Evolutionary conservation across 1,140 invertebrate genomes (phyloP).

Genomic region (Sarcophaga bullata): DNA sequence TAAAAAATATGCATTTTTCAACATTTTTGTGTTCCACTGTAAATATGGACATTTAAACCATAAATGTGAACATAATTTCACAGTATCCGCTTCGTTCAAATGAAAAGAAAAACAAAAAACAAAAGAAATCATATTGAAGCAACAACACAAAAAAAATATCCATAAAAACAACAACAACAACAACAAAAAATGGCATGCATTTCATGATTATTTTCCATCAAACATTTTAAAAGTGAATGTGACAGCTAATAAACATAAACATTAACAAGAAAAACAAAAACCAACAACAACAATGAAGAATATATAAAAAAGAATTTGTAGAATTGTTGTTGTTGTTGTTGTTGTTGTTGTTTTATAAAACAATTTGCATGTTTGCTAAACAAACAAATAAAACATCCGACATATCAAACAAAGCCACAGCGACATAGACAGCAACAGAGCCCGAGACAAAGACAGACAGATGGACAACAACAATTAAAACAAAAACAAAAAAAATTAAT

Average conservation of each 20-base stretch:
- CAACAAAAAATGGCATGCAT: background rate
- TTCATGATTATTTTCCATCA: constrained; percentile 37
- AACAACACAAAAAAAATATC: background rate
- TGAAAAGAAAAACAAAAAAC: too few relatives aligned
- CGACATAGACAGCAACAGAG: too few relatives aligned
- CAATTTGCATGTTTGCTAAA: constrained; percentile 9
- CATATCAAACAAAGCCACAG: background rate
- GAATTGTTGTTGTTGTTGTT: background rate
- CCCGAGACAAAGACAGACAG: too few relatives aligned
- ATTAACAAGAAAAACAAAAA: background rate
- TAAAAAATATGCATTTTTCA: too few relatives aligned
- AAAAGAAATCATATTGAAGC: background rate
- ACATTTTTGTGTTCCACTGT: too few relatives aligned
- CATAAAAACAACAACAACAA: background rate
- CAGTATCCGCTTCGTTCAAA: constrained; percentile 11
- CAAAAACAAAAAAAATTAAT: background rate
- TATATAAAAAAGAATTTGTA: constrained; percentile 13
- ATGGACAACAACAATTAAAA: background rate
- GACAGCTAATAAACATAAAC: constrained; percentile 4
- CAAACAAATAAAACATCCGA: background rate
- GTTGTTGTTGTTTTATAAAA: too few relatives aligned
- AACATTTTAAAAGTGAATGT: constrained; percentile 39
- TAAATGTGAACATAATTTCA: constrained; percentile 2
- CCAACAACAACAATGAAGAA: background rate
- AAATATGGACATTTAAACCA: background rate